Base-by-base conservation (phyloP, 2,113 vertebrate species). In the Pseudolaguvia tuberculata region DNA sequence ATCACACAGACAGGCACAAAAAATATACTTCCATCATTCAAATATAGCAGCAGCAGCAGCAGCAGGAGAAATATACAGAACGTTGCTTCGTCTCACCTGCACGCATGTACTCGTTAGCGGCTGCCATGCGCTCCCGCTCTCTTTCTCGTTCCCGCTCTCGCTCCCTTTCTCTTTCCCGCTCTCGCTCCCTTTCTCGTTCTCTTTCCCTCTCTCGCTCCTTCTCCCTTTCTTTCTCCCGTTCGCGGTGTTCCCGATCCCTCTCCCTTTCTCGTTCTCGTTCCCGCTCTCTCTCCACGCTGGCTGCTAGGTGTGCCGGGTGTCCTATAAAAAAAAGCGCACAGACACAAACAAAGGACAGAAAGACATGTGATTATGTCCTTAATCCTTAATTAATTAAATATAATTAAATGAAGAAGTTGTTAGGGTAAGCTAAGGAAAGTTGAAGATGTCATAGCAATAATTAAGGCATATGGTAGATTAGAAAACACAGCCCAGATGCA, bases 261-360 rank as follows among this genome's bases (percentile, higher is more conserved):
- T 91, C 87, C 23, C 85, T 83, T 72, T 90, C 86, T 2, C 89
- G 67, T 51, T 92, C 90, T 17, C 88, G 47, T 67, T 92, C 92
- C 13, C 91, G 79, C 66, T 97, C 96, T 25, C 91, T 89, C 77
- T 88, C 96, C 17, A 87, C 92, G 18, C 90, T 93, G 4, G 92
- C 93, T 9, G 86, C 86, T 52, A 94, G 87, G 77, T 97, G 95
- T 50, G 92, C 88, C 63, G 90, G 91, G 53, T 97, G 95, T 76
- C 95, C 95, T 97, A 81, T 7, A 73, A 83, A 71, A 50, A 70
- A 8, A 78, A 9, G 76, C 23, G 79, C 53, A 84, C 14, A 83
- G 21, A 61, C 25, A 53, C 23, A 25, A 53, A 73, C 15, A 69
- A 13, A 48, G 56, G 31, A 18, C 35, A 23, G 55, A 56, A 7